phyloP scores from a whole-genome alignment of 1,140 invertebrate genomes.

The Rhopalosiphum padi region DNA sequence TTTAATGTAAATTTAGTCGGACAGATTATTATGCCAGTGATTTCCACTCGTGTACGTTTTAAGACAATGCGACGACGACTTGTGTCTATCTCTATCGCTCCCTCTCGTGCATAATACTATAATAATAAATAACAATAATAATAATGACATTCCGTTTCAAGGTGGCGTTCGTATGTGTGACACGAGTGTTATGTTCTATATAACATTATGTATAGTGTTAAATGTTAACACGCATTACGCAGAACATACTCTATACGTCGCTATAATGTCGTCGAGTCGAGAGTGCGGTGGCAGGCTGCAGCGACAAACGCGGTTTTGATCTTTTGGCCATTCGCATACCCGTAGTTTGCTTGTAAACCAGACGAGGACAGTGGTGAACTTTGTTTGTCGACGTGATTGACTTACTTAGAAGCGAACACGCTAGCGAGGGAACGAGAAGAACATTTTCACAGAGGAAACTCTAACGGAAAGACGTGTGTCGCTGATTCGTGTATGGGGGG shows the following conservation, averaged over 20 bases:
- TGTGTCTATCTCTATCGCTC: background rate
- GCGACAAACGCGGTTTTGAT: background rate
- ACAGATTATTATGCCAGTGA: background rate
- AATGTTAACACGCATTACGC: background rate
- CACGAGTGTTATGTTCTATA: background rate
- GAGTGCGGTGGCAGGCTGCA: too few species aligned
- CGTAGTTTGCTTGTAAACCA: background rate
- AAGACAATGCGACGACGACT: background rate
- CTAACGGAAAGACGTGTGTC: too few species aligned
- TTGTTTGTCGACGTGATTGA: conserved; percentile 6
- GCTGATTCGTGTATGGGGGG: too few species aligned
- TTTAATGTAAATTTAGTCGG: background rate
- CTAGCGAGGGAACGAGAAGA: background rate
- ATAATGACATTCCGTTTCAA: background rate
- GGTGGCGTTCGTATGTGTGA: background rate
- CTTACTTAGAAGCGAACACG: background rate
- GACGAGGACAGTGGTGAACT: background rate
- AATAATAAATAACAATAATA: background rate
- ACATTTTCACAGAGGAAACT: background rate
- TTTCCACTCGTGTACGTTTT: background rate
- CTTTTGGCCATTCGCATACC: background rate
- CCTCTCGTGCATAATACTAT: background rate
- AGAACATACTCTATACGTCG: background rate
- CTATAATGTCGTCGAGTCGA: background rate
- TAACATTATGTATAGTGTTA: background rate